Evolutionary conservation across 2,113 vertebrate species (phyloP).

Genomic region (Deroptyus accipitrinus): DNA sequence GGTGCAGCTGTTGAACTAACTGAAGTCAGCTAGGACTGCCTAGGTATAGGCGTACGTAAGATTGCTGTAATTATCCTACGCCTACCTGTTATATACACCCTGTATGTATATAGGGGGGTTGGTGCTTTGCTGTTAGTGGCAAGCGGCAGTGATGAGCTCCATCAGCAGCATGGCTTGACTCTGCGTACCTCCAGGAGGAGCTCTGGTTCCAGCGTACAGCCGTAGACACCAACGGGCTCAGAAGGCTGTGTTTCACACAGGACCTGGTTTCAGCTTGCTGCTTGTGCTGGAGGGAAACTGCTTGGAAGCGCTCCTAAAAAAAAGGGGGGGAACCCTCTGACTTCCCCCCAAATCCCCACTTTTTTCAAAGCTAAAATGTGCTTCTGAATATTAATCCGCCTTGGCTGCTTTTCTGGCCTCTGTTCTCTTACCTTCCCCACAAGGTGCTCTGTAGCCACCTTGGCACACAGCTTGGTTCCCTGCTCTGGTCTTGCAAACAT

Average conservation of each 20-base stretch:
- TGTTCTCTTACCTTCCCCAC: neutral
- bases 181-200: slow-evolving; percentile 33
- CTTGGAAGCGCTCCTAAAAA: neutral
- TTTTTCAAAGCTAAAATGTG: neutral
- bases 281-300: neutral
- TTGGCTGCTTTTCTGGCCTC: neutral
- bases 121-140: neutral
- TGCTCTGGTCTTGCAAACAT: neutral
- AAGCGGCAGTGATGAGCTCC: neutral
- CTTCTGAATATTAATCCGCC: neutral
- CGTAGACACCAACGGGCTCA: neutral
- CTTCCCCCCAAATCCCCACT: neutral
- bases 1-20: neutral
- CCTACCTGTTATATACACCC: rapidly evolving
- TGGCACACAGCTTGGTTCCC: neutral
- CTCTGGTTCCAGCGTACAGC: neutral
- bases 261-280: neutral
- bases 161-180: rapidly evolving
- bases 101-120: rapidly evolving
- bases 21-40: neutral
- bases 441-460: neutral
- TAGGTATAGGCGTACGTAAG: rapidly evolving
- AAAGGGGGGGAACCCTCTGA: rapidly evolving
- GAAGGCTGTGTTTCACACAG: neutral
- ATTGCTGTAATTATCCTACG: neutral